Evolutionary conservation across 2,888 invertebrate species (phyloP).

Genomic region (Clanis bilineata): DNA sequence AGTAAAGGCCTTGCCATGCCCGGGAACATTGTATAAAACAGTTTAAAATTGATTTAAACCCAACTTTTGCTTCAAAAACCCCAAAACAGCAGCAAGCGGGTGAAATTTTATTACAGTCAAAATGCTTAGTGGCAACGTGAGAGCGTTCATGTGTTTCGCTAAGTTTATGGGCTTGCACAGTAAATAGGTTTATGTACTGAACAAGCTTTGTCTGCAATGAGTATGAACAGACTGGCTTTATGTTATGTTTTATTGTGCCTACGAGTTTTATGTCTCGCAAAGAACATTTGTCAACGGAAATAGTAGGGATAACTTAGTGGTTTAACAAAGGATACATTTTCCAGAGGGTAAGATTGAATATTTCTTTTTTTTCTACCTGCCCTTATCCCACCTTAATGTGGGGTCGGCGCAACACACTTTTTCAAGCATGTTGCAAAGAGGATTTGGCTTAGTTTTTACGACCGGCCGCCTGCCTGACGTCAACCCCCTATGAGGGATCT

Average conservation of each 20-base stretch:
- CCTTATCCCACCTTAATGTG: no score
- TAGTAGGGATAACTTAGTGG: not conserved
- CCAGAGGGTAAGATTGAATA: not conserved
- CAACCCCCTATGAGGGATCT: no score
- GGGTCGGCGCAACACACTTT: no score
- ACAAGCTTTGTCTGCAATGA: slow-evolving; percentile 26
- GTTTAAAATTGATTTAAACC: not conserved
- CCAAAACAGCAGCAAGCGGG: not conserved
- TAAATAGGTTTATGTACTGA: slow-evolving; percentile 43
- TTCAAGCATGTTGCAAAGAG: no score
- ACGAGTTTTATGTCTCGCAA: not conserved
- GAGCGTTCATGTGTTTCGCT: slow-evolving; percentile 40
- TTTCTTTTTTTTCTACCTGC: no score
- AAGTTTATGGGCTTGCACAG: slow-evolving; percentile 31
- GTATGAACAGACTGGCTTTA: slow-evolving; percentile 14
- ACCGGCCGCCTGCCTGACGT: no score
- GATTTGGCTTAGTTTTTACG: no score
- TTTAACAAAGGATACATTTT: not conserved
- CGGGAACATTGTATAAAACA: no score
- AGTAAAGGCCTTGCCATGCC: no score
- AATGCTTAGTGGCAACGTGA: slow-evolving; percentile 32
- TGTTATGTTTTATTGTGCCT: slow-evolving; percentile 18
- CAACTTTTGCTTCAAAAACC: not conserved
- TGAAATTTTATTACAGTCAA: slow-evolving; percentile 21
- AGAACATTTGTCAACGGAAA: not conserved